Conservation (phyloP, 2,888 invertebrate genomes). For the Nemapogon koenigi region DNA sequence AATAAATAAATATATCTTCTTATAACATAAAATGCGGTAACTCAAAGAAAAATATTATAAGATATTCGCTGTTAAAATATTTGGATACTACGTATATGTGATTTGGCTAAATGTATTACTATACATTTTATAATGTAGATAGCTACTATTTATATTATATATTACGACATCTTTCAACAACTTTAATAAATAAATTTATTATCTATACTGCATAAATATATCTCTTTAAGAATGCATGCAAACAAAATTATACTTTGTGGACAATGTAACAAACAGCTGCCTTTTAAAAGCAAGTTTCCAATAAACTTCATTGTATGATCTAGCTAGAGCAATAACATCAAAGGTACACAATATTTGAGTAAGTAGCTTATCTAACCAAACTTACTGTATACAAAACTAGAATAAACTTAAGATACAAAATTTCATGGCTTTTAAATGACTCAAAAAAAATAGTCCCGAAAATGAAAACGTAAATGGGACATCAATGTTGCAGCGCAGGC, state of each 20-base stretch:
- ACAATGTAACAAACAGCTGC: constrained; percentile 50
- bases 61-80: not conserved
- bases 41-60: constrained; percentile 2
- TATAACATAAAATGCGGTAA: not conserved
- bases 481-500: constrained; percentile 33
- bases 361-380: constrained; percentile 44
- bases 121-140: too few relatives aligned
- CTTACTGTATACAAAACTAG: constrained; percentile 33
- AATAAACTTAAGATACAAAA: constrained; percentile 25
- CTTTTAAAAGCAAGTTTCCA: constrained; percentile 28
- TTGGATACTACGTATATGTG: too few relatives aligned
- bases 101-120: too few relatives aligned
- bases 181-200: constrained; percentile 39
- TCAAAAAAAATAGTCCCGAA: constrained; percentile 30
- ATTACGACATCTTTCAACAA: too few relatives aligned
- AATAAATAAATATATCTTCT: not conserved
- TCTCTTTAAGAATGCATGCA: constrained; percentile 43
- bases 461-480: not conserved
- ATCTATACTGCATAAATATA: constrained; percentile 37
- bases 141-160: too few relatives aligned
- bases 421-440: constrained; percentile 58
- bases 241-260: constrained; percentile 47
- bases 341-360: constrained; percentile 52
- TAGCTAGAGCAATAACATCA: constrained; percentile 38
- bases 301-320: constrained; percentile 19